Percentiles rank a stretch among this genome's conserved stretches.
phyloP scores from a whole-genome alignment of 2,113 vertebrate genomes.

The Myrmecobius fasciatus region DNA sequence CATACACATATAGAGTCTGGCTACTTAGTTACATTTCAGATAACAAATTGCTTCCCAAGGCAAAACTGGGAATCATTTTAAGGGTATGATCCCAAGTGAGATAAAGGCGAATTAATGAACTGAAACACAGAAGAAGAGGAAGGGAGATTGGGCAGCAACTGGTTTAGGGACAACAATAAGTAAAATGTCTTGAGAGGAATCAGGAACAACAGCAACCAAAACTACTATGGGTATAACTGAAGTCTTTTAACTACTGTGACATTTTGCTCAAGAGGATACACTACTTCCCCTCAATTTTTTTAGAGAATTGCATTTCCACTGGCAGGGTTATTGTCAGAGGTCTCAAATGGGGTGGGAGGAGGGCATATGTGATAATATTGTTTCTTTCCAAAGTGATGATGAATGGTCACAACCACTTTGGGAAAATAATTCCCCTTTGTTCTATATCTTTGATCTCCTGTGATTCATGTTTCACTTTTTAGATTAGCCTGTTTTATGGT shows the following conservation, averaged over 20 bases:
- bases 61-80: not conserved
- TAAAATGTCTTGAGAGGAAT: not conserved
- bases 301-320: not conserved
- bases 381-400: not conserved
- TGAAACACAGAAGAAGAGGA: not conserved
- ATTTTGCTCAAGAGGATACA: not conserved
- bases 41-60: not conserved
- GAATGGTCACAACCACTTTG: conserved; percentile 4
- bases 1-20: not conserved
- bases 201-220: not conserved
- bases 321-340: not conserved
- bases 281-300: too few relatives aligned
- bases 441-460: not conserved
- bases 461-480: not conserved
- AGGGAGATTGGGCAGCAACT: not conserved
- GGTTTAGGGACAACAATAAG: not conserved
- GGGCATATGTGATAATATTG: not conserved
- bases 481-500: not conserved
- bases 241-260: not conserved
- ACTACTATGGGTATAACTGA: not conserved
- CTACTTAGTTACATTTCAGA: not conserved
- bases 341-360: not conserved
- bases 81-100: not conserved
- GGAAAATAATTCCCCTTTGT: not conserved
- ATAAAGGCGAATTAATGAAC: not conserved